Base-by-base conservation (phyloP, 2,888 invertebrate genomes). In the Dasypolia templi region DNA sequence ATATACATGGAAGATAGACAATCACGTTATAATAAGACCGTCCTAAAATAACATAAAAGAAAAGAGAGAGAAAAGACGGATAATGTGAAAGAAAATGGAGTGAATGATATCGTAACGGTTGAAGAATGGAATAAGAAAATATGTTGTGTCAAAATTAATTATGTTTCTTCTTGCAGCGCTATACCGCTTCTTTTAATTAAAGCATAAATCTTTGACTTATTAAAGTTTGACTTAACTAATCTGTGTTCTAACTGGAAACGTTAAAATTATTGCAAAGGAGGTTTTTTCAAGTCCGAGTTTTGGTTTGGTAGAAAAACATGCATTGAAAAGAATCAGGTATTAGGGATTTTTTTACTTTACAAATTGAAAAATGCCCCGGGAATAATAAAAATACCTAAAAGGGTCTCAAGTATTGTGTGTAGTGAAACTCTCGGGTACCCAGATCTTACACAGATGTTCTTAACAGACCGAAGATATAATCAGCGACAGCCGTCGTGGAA, bases 121-220 rank as follows among this genome's bases (percentile, higher is more conserved):
- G n/a, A n/a, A n/a, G n/a, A n/a, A n/a, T n/a, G n/a, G n/a, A n/a
- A n/a, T n/a, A n/a, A n/a, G n/a, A n/a, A n/a, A n/a, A n/a, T n/a
- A n/a, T n/a, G n/a, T n/a, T n/a, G n/a, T n/a, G n/a, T n/a, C 73
- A 84, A 82, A 85, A 84, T 86, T 86, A 87, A 86, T 87, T 85
- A 84, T 84, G 73, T 80, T 85, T 85, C 75, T 80, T 76, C 65
- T 72, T 69, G 51, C 39, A 69, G 32, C 56, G 65, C 66, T 68
- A 58, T 76, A 66, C 74, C 6, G 68, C 80, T 81, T 80, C 79
- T 85, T 79, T 72, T 53, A 71, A 53, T 62, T 61, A 77, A 78
- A 79, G 80, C 53, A 78, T 84, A 80, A 85, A 84, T 85, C 77
- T 83, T 77, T 72, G 81, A 80, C n/a, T n/a, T n/a, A n/a, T n/a